A percentile compares a stretch with the other conserved stretches of the same genome.
phyloP scores from a whole-genome alignment of 2,113 vertebrate genomes.

The Hyaena hyaena region DNA sequence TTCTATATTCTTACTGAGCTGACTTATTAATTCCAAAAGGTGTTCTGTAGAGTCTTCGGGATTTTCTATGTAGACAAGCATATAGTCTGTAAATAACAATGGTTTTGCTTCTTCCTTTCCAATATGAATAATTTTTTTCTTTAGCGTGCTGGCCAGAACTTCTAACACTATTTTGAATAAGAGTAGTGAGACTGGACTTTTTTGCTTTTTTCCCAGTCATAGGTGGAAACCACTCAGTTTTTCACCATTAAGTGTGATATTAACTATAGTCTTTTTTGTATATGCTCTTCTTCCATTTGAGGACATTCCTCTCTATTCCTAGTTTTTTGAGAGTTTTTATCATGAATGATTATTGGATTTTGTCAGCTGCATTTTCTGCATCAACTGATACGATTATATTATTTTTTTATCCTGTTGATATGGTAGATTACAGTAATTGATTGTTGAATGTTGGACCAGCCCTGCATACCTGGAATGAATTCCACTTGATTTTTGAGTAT shows the following conservation, averaged over 20 bases:
- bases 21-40: background rate
- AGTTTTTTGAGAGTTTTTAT: background rate
- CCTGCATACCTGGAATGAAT: background rate
- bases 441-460: slow-evolving; percentile 19
- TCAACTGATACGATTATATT: background rate
- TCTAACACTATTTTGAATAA: background rate
- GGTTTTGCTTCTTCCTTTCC: background rate
- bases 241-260: background rate
- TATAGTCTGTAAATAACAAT: background rate
- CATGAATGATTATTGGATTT: background rate
- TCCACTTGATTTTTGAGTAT: background rate
- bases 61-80: background rate
- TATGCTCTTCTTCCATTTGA: background rate
- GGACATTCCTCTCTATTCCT: background rate
- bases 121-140: too few relatives aligned
- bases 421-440: background rate
- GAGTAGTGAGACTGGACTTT: background rate
- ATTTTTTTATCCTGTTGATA: slow-evolving; percentile 2
- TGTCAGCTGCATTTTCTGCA: background rate
- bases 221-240: background rate
- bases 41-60: background rate
- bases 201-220: background rate
- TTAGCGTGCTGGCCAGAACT: background rate
- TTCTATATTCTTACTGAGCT: background rate
- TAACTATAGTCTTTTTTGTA: background rate